Percentiles rank a stretch among this genome's conserved stretches.
phyloP scores from a whole-genome alignment of 2,888 invertebrate genomes.

The Protophormia terraenovae region DNA sequence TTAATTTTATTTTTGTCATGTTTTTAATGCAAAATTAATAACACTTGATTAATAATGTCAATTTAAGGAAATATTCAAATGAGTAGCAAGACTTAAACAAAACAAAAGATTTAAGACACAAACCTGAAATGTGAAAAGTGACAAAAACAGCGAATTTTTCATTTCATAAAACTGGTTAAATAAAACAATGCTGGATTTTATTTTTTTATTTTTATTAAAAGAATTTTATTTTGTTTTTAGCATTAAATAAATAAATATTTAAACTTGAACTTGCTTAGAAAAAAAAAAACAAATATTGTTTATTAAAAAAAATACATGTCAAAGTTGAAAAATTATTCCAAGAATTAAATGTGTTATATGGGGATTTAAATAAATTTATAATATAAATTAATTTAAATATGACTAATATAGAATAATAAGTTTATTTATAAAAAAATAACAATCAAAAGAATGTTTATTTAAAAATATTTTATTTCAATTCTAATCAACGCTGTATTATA shows the following conservation, averaged over 20 bases:
- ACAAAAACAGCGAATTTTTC: constrained; percentile 20
- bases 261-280: constrained; percentile 22
- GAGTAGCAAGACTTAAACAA: constrained; percentile 41
- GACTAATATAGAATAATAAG: too few species aligned
- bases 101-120: constrained; percentile 55
- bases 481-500: too few species aligned
- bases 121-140: constrained; percentile 41
- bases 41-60: constrained; percentile 68
- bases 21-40: constrained; percentile 67
- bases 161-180: constrained; percentile 16
- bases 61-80: constrained; percentile 68
- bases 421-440: too few species aligned
- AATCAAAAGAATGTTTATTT: too few species aligned
- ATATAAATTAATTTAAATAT: too few species aligned
- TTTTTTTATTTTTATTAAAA: not conserved
- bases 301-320: not conserved
- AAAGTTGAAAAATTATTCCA: constrained; percentile 6
- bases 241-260: not conserved
- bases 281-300: not conserved
- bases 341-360: not conserved
- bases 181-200: not conserved
- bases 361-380: not conserved
- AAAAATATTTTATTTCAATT: too few species aligned
- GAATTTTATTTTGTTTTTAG: not conserved
- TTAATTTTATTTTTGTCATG: constrained; percentile 52